Base-by-base conservation (phyloP, 2,888 invertebrate genomes). In the Lutraria lutraria region DNA sequence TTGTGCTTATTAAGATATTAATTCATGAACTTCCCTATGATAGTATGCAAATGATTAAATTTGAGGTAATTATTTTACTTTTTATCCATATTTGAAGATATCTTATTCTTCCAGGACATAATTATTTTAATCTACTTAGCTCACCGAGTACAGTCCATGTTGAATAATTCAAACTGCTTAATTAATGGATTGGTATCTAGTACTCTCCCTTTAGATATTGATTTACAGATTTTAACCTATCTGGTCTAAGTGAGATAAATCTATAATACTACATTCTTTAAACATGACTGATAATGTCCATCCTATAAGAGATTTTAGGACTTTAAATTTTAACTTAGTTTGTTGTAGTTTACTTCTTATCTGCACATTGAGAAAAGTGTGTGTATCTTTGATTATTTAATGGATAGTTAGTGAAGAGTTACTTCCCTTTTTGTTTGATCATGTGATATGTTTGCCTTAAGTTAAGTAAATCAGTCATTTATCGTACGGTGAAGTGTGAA, bases 361-460 rank as follows among this genome's bases (percentile, higher is more conserved):
- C 63, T 25, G 63, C 25, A 6, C 12, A 68, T 1, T 63, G 6
- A 25, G 25, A 68, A 68, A 16, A 16, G 56, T 56, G 56, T 56
- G 19, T 19, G 19, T 56, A 56, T 56, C 19, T 16, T 0, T 68
- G 25, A 68, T 12, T 4, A 25, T 68, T 68, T 25, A 25, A 25
- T 68, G 25, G 63, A 10, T 10, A 13, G 25, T 68, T 25, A 13
- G n/a, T 31, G 79, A 10, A 86, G 87, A 90, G 89, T 92, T 81
- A 68, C n/a, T 80, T 91, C 93, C 92, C 93, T 85, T 89, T 63
- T 81, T 85, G 88, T 91, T 85, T 89, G 88, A 84, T 92, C 92
- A 93, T 93, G 93, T 91, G 88, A 25, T 76, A 25, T 81, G 52
- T 43, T 25, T 90, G 81, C 84, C 86, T 80, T 31, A 84, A 85